Conservation (phyloP, 2,797 vertebrate species). For the Cyprinodon diabolis region DNA sequence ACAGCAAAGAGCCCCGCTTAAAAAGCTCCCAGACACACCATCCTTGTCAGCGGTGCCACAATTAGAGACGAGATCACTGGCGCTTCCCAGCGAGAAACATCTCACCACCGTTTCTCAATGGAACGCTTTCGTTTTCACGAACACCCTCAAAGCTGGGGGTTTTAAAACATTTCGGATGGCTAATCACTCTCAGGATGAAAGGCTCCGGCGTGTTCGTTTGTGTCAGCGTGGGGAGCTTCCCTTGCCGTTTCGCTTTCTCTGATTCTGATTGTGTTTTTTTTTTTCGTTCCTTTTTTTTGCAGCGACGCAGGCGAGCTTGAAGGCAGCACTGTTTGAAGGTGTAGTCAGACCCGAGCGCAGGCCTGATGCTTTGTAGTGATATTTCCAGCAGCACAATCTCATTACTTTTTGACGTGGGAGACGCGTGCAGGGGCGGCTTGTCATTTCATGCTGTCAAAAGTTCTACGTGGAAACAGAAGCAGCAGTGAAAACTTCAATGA, state of each 20-base stretch:
- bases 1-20: constrained; percentile 66
- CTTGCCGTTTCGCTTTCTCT: constrained; percentile 73
- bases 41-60: constrained; percentile 73
- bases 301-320: constrained; percentile 70
- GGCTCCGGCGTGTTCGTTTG: constrained; percentile 72
- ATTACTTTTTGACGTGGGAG: constrained; percentile 80
- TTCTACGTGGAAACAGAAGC: constrained; percentile 66
- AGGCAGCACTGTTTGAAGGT: constrained; percentile 77
- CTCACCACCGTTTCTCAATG: constrained; percentile 68
- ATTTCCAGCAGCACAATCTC: constrained; percentile 82
- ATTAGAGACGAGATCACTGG: constrained; percentile 80
- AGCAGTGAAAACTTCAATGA: constrained; percentile 75
- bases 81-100: constrained; percentile 70
- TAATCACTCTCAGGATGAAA: constrained; percentile 83
- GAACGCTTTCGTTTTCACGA: constrained; percentile 75
- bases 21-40: constrained; percentile 71
- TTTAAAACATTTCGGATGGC: constrained; percentile 78
- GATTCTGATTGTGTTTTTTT: constrained; percentile 80
- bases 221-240: constrained; percentile 74
- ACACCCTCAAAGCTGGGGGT: constrained; percentile 68
- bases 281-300: constrained; percentile 64
- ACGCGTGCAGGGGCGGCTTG: constrained; percentile 77
- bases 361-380: constrained; percentile 79
- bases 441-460: constrained; percentile 80
- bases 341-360: constrained; percentile 74